Conservation (phyloP, 30 jellyfish, hydroid and myxozoan species). For the Nemopilema nomurai region DNA sequence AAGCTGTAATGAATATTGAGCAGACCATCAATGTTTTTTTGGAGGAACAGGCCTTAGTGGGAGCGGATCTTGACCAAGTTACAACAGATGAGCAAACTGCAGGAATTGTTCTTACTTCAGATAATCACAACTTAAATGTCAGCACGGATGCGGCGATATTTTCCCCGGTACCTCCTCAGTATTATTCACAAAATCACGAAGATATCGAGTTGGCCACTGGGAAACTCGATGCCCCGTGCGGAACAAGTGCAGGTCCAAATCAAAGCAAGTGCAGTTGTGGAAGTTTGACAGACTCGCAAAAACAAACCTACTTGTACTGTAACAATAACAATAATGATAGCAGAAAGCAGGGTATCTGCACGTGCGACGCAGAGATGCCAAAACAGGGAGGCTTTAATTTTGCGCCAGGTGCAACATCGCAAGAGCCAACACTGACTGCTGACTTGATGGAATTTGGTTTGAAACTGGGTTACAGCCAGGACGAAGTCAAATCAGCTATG, state of each 20-base stretch:
- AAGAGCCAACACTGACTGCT: constrained; percentile 48
- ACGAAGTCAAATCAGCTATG: constrained; percentile 96
- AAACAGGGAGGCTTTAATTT: constrained; percentile 17
- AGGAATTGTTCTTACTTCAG: constrained; percentile 46
- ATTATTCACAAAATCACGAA: constrained; percentile 18
- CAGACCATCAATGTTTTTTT: constrained; percentile 73
- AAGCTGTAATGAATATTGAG: constrained; percentile 83
- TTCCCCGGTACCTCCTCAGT: constrained; percentile 35
- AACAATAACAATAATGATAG: constrained; percentile 23
- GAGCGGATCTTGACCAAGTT: constrained; percentile 59
- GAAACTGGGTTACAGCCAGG: constrained; percentile 91
- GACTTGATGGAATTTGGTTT: constrained; percentile 96
- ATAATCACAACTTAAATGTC: constrained; percentile 39
- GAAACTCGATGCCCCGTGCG: constrained; percentile 9
- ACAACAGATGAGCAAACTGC: constrained; percentile 42
- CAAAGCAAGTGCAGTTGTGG: constrained; percentile 6
- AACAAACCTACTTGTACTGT: constrained; percentile 12
- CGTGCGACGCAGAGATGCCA: constrained; percentile 9
- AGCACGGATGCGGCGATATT: constrained; percentile 54
- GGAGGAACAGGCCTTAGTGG: constrained; percentile 56
- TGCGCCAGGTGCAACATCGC: not conserved
- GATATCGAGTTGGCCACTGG: not conserved
- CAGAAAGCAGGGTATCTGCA: constrained; percentile 15
- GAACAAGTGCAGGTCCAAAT: not conserved
- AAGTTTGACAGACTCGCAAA: not conserved